Conservation (phyloP, 2,888 invertebrate genomes). For the Conus canariensis region DNA sequence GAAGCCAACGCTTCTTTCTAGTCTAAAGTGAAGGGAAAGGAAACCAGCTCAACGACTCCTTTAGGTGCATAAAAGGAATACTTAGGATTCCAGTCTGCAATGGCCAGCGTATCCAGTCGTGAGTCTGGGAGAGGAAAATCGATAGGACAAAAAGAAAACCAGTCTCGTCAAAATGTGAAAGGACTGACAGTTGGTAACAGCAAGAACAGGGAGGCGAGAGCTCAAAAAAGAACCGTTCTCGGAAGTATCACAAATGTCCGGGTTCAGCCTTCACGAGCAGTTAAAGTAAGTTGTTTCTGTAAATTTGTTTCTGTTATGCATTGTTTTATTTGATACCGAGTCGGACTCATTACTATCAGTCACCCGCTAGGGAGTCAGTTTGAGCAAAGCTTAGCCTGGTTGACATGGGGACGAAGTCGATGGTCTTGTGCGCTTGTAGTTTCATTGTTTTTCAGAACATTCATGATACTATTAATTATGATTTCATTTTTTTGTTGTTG, state of each 20-base stretch:
- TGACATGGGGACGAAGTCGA: too few relatives aligned
- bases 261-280: conserved; percentile 73
- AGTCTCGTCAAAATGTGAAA: not conserved
- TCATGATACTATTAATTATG: too few relatives aligned
- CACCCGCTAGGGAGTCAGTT: too few relatives aligned
- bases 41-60: not conserved
- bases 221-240: conserved; percentile 71
- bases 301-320: conserved; percentile 11
- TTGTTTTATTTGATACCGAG: not conserved
- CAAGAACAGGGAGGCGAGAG: conserved; percentile 24
- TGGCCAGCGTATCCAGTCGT: not conserved
- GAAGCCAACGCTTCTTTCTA: not conserved
- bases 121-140: not conserved
- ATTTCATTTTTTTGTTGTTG: too few relatives aligned
- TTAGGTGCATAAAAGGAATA: not conserved
- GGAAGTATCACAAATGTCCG: conserved; percentile 74
- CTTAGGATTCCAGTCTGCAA: conserved; percentile 10
- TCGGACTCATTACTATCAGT: not conserved
- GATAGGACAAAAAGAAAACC: conserved; percentile 41
- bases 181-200: not conserved
- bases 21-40: not conserved
- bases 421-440: too few relatives aligned
- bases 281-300: conserved; percentile 65
- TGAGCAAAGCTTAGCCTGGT: too few relatives aligned
- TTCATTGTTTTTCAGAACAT: too few relatives aligned